Base-by-base conservation (phyloP, 2,797 vertebrate species). In the Echiichthys vipera region DNA sequence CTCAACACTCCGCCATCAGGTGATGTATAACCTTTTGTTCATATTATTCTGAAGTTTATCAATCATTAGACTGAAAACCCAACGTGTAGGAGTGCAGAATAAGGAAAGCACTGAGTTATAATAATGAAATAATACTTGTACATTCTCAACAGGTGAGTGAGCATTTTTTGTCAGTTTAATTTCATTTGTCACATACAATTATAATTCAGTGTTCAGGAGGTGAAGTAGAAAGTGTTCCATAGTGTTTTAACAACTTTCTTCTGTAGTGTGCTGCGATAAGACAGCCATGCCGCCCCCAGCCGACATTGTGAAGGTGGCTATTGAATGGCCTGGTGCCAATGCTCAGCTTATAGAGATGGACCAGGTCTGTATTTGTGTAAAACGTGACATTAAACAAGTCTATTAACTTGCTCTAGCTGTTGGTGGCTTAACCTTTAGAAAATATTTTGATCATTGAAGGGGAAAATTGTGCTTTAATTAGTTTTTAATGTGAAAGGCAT, bases 341-440 rank as follows among this genome's bases (percentile, higher is more conserved):
- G 98, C 98, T 65, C 98, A 99, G 84, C 95, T 99, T 58, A 96
- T 99, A 47, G 98, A 99, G 84, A 97, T 99, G 65, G 98, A 99
- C 91, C 98, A 99, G 97, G 98, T 92, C 25, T 51, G 85, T 82
- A 47, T 58, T 50, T 39, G 2, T 22, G 5, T 65, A 7, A 64
- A 59, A 69, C 0, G 0, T 49, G 13, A 50, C 37, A 59, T 49
- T 32, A 58, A 58, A 64, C n/a, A 8, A 27, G 47, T 62, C 29
- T 64, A 29, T 51, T 36, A 43, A 18, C 39, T 13, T 56, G 3
- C 0, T 0, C 27, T 46, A 3, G 18, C 30, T 36, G 15, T 47
- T 3, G 25, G 24, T 47, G 29, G n/a, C 6, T 27, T 15, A 79
- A 49, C 18, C 27, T 29, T 57, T 32, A 34, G 3, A 43, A 18